Base-by-base conservation (phyloP, 2,797 vertebrate genomes). In the Gymnothorax javanicus region DNA sequence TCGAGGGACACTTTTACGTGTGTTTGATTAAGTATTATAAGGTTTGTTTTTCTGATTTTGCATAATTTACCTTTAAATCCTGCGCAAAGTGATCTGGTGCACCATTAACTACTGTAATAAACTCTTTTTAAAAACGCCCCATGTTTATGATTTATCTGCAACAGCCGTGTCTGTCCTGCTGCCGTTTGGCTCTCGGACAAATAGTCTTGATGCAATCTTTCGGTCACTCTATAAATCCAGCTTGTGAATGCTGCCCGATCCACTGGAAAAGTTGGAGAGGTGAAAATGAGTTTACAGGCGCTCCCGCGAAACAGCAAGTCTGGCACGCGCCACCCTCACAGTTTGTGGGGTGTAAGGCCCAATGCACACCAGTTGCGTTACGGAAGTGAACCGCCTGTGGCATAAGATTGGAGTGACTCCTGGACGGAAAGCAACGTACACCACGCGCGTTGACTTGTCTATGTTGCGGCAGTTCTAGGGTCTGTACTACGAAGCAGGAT, bases 21-120 rank as follows among this genome's bases (percentile, higher is more conserved):
- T 96, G 94, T 96, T 96, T 98, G 97, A 98, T 98, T 95, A 97
- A 98, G 96, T 95, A 96, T 97, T 96, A 96, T 95, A 94, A 96
- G 96, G 96, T 96, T 96, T 97, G 96, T 94, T 98, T 98, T 97
- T 94, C 91, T 95, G 94, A 97, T 97, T 97, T 97, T 96, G 96
- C 96, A 97, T 97, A 97, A 97, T 97, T 96, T 96, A 96, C 95
- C 95, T 97, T 97, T 96, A 97, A 96, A 97, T 96, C 94, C 94
- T 94, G 88, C 83, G 17, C 91, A 86, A 92, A 93, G 93, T 94
- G 94, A 93, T 64, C 87, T 84, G 94, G 93, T 93, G 91, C 84
- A 81, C 92, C 93, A 96, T 95, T 96, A 96, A 96, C 93, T 94
- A 96, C 95, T 91, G 85, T 94, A 96, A 96, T 96, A 95, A 97